Evolutionary conservation across 2,888 invertebrate species (phyloP), one percentile per base, ranked within the genome.

Genomic region (Petrophora chlorosata): DNA sequence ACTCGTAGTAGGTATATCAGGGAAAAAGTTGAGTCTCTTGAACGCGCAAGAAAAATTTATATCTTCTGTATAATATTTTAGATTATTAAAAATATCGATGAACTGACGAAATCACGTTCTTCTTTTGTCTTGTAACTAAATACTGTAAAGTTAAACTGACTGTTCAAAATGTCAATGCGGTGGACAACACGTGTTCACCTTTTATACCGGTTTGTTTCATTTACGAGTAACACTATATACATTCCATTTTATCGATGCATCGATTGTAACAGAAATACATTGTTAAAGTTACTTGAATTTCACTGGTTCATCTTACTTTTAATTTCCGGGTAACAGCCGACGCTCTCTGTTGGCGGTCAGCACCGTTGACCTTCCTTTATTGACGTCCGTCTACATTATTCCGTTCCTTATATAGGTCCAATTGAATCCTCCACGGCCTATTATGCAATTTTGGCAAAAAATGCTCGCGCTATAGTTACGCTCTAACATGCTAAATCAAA

Each of bases 381-480:
- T 42, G 35, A 35, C 26, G 35, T 41, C 41, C 16, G 29, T 47
- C 35, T 17, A 30, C 40, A 35, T 26, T n/a, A 48, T 48, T 40
- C 29, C 39, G 32, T 42, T 8, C 36, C 36, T n/a, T n/a, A 35
- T 36, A 38, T 47, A 47, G 32, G 12, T 19, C 19, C 48, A 48
- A 48, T 48, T 48, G 36, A 42, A 36, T 48, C 22, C 15, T 42
- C n/a, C 23, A 47, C 41, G 29, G 25, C 19, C 42, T 35, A 47
- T 47, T 41, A 41, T 34, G 30, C 30, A 48, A 48, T 48, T 48
- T 41, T 36, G 34, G 15, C 25, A 41, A 40, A 45, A 40, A 40
- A 17, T 23, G 22, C 19, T 19, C 7, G 19, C 7, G 19, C 7
- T 7, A 19, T 19, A 4, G 3, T 41, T 13, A 17, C 9, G 10